A percentile compares a stretch with the other conserved stretches of the same genome.
phyloP scores from a whole-genome alignment of 2,888 invertebrate species.

The Tricholauxania praeusta region DNA sequence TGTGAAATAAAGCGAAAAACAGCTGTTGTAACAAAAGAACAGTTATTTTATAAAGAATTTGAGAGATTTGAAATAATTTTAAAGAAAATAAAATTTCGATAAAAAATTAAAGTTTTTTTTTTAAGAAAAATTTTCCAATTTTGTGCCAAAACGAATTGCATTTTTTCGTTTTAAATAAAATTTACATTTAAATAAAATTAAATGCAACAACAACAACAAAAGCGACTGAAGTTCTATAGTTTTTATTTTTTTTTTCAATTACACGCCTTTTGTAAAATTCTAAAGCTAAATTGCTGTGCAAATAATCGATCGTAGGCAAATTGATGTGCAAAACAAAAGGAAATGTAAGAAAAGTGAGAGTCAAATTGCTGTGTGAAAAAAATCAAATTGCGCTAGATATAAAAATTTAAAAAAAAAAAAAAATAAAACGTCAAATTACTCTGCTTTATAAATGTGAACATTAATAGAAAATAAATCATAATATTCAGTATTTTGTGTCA shows the following conservation, averaged over 20 bases:
- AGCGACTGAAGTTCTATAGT: not conserved
- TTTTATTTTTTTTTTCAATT: too few species aligned
- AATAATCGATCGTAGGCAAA: not conserved
- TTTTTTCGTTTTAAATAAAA: slow-evolving; percentile 4
- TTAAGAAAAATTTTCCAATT: not conserved
- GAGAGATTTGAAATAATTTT: not conserved
- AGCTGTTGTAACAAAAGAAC: slow-evolving; percentile 4
- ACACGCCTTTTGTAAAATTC: not conserved
- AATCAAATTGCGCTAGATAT: not conserved
- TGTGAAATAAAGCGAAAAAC: not conserved
- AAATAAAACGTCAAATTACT: slow-evolving; percentile 4
- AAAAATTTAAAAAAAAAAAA: not conserved
- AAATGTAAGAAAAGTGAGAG: too few species aligned
- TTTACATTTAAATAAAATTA: slow-evolving; percentile 13
- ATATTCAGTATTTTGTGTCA: too few species aligned
- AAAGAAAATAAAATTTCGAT: slow-evolving; percentile 3
- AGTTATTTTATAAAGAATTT: too few species aligned
- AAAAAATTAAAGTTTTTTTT: not conserved
- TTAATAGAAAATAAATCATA: not conserved
- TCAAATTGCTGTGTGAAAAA: not conserved
- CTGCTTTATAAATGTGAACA: not conserved
- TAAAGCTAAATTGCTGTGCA: not conserved
- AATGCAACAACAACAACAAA: not conserved
- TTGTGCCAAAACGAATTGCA: not conserved
- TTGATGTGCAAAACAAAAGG: not conserved